Base-by-base conservation (phyloP, 2,888 invertebrate genomes). In the Coenonympha arcania region DNA sequence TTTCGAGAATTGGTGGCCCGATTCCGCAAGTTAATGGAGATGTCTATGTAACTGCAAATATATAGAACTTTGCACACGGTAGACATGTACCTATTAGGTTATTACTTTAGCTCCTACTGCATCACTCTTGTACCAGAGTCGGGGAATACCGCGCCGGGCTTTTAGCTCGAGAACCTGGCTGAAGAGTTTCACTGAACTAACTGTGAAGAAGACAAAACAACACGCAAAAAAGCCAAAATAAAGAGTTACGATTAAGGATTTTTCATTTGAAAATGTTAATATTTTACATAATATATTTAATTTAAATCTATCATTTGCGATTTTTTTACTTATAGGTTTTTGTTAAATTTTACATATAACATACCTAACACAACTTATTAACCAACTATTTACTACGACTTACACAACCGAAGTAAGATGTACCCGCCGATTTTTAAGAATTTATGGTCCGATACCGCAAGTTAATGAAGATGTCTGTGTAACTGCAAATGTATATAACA, bases 401-500 rank as follows among this genome's bases (percentile, higher is more conserved):
- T 41, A 41, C 41, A 41, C 28, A 18, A 28, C 6, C 41, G 28
- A 18, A 30, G 41, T 41, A 19, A 41, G 28, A n/a, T 19, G 19
- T 28, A 41, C 11, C 11, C 11, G 19, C 15, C 11, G 41, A 18
- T 28, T 26, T 11, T 41, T 13, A 39, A 22, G 22, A 24, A 28
- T 18, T 16, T 16, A 11, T 2, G 28, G 19, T 6, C 11, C 2
- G 41, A 19, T 28, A 1, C 6, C 11, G 18, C 41, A 30, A 11
- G 41, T 30, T 19, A 19, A 30, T 28, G 41, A 28, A 30, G 41
- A 30, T 19, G 30, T 16, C 18, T 11, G 41, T 30, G 18, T 6
- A 30, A 28, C 41, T 41, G 41, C 19, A 41, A 41, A 28, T 18
- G 28, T 41, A 41, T 41, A 19, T 41, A 39, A 39, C 39, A 22